Evolutionary conservation across 2,888 invertebrate species (phyloP).

Genomic region (Callyntrura guangdongensis): DNA sequence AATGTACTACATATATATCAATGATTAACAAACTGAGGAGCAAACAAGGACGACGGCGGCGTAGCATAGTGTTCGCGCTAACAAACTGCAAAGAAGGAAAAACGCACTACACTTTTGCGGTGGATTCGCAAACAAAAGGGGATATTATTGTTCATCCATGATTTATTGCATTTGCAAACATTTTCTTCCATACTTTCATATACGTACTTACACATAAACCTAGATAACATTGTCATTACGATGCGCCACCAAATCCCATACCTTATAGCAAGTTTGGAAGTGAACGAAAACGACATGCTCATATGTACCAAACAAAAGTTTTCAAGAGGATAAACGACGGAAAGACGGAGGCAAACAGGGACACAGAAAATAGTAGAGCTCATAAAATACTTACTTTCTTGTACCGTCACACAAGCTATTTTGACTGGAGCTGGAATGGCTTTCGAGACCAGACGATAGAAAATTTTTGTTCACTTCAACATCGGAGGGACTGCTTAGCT

Average conservation of each 20-base stretch:
- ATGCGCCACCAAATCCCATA: not conserved
- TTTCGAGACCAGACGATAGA: slow-evolving; percentile 83
- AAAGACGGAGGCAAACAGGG: slow-evolving; percentile 7
- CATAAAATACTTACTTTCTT: slow-evolving; percentile 81
- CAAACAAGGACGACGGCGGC: not conserved
- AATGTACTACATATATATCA: no score
- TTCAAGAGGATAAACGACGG: slow-evolving; percentile 9
- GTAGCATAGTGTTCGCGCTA: slow-evolving; percentile 9
- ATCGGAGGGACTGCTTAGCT: slow-evolving; percentile 84
- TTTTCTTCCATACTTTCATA: slow-evolving; percentile 39
- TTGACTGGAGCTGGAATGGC: slow-evolving; percentile 84
- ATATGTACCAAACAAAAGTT: slow-evolving; percentile 12
- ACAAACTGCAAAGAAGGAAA: slow-evolving; percentile 53
- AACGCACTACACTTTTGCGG: slow-evolving; percentile 69
- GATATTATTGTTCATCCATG: slow-evolving; percentile 67
- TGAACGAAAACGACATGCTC: not conserved
- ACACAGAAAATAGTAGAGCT: slow-evolving; percentile 7
- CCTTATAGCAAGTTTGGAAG: not conserved
- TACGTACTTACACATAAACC: slow-evolving; percentile 17
- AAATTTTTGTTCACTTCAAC: slow-evolving; percentile 83
- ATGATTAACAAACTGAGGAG: not conserved
- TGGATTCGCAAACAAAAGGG: slow-evolving; percentile 65
- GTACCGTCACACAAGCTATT: slow-evolving; percentile 83
- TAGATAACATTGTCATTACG: slow-evolving; percentile 30
- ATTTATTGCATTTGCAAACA: slow-evolving; percentile 69